Conservation (phyloP, 2,888 invertebrate genomes). For the Zaprionus lineosus region DNA sequence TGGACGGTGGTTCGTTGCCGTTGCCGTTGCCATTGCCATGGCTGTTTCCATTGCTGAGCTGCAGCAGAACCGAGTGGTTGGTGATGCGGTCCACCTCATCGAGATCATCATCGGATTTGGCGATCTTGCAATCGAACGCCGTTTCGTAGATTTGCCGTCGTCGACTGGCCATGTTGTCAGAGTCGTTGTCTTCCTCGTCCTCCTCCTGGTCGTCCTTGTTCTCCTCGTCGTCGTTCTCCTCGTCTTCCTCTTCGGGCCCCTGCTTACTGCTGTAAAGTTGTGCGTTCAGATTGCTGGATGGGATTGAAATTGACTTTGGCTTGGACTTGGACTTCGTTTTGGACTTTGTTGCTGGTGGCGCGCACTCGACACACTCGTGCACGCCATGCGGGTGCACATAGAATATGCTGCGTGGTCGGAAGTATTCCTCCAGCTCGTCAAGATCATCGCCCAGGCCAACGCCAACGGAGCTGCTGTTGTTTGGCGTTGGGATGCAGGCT, state of each 20-base stretch:
- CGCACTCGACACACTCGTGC: conserved; percentile 84
- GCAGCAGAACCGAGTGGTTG: conserved; percentile 89
- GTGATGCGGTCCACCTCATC: conserved; percentile 91
- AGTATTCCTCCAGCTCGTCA: conserved; percentile 86
- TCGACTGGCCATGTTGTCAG: conserved; percentile 81
- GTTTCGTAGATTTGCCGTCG: conserved; percentile 93
- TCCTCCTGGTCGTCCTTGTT: conserved; percentile 75
- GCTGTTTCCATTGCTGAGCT: conserved; percentile 83
- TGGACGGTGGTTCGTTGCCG: conserved; percentile 21
- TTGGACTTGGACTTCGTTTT: conserved; percentile 12
- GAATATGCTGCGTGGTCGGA: conserved; percentile 87
- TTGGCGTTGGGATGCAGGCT: conserved; percentile 85
- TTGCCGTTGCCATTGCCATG: conserved; percentile 10
- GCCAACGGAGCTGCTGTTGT: conserved; percentile 16
- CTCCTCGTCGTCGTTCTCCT: conserved; percentile 10
- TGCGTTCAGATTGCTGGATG: conserved; percentile 1
- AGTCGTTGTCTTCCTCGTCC: conserved; percentile 37
- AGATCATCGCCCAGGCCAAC: conserved; percentile 45
- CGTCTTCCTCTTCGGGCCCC: conserved; percentile 37
- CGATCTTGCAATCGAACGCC: conserved; percentile 93
- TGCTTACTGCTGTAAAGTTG: conserved; percentile 9
- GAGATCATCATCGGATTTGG: conserved; percentile 90
- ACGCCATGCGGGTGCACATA: conserved; percentile 87
- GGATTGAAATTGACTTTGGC: conserved; percentile 3
- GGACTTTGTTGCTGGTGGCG: conserved; percentile 58